These are phyloP conservation scores for Hydrophis major DNA, from an alignment of 2,797 vertebrate genomes.

Conservation along the genomic window DNA sequence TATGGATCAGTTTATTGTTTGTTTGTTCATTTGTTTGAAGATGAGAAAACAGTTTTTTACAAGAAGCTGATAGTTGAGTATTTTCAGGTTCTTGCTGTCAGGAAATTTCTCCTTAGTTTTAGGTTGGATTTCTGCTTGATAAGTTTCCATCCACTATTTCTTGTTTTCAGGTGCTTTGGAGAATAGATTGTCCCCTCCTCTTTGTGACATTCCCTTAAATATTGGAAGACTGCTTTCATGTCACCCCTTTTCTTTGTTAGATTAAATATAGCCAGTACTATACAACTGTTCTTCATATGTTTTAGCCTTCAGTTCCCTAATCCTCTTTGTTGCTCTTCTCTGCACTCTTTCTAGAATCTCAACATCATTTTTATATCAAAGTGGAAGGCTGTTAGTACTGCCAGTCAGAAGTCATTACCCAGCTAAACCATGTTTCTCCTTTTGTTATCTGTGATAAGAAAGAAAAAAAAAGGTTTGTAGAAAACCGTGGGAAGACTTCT, in stretches of 20 bases:
- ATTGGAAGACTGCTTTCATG: not conserved
- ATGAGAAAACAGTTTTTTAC: not conserved
- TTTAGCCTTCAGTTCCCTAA: not conserved
- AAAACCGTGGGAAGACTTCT: not conserved
- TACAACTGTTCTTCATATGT: not conserved
- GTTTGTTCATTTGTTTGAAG: not conserved
- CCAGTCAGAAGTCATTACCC: not conserved
- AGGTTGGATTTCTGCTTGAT: not conserved
- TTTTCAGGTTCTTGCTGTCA: not conserved
- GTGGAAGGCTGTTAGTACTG: not conserved
- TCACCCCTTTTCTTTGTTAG: not conserved
- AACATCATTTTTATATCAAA: not conserved
- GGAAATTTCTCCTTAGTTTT: not conserved
- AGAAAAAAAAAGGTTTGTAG: not conserved
- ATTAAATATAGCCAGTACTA: not conserved
- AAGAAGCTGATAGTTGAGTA: not conserved
- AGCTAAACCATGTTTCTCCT: not conserved
- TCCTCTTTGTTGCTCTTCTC: not conserved
- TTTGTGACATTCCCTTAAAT: not conserved
- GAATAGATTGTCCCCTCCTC: not conserved
- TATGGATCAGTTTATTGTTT: not conserved
- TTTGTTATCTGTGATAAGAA: not conserved
- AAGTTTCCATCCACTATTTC: not conserved
- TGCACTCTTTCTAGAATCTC: not conserved
- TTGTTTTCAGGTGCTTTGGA: not conserved